Evolutionary conservation across 2,113 vertebrate genomes (phyloP).

Genomic region (Tachuris rubrigastra): DNA sequence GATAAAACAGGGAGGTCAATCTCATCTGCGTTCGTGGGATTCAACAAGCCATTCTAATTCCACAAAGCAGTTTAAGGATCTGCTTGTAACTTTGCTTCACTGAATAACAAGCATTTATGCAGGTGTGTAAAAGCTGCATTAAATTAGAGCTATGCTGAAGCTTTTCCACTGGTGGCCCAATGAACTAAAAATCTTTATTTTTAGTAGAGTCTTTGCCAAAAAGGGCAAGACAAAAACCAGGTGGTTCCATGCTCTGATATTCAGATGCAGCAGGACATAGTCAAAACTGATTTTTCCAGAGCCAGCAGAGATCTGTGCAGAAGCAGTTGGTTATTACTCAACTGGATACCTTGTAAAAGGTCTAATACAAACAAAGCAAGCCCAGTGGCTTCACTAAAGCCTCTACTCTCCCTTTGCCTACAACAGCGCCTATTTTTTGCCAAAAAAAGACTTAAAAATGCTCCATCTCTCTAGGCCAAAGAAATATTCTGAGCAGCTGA

Average conservation of each 20-base stretch:
- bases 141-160: not conserved
- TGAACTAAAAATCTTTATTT: not conserved
- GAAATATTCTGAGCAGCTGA: not conserved
- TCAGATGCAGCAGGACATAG: not conserved
- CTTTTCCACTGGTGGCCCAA: not conserved
- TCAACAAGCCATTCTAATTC: constrained; percentile 7
- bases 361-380: fast-evolving
- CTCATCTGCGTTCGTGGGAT: not conserved
- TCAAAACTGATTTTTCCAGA: not conserved
- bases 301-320: not conserved
- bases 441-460: not conserved
- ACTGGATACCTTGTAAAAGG: not conserved
- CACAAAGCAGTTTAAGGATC: constrained; percentile 3
- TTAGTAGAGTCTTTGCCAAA: not conserved
- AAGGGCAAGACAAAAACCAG: not conserved
- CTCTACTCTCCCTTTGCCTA: not conserved
- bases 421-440: not conserved
- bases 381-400: not conserved
- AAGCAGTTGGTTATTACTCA: not conserved
- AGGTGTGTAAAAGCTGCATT: not conserved
- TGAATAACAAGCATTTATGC: not conserved
- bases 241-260: not conserved
- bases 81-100: not conserved
- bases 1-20: constrained; percentile 36
- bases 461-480: not conserved